Percentiles rank a stretch among this genome's conserved stretches.
phyloP scores from a whole-genome alignment of 1,140 invertebrate genomes.

The Drosophila albomicans region DNA sequence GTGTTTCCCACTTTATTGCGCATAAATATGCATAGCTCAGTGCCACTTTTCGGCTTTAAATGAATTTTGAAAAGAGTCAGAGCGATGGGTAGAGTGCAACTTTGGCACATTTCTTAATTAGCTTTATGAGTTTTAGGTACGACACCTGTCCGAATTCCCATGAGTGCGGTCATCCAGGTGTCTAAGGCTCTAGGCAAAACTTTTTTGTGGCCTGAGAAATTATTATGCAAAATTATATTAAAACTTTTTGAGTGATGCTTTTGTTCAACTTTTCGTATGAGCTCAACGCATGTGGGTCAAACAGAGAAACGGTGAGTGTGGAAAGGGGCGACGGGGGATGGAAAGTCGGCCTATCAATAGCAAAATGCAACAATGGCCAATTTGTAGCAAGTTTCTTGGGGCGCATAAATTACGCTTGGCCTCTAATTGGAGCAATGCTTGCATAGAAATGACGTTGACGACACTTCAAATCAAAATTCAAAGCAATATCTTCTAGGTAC shows the following conservation, averaged over 20 bases:
- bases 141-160: conserved; percentile 74
- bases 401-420: conserved; percentile 75
- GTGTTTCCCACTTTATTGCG: conserved; percentile 17
- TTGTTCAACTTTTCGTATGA: conserved; percentile 65
- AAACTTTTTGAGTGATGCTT: conserved; percentile 69
- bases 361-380: conserved; percentile 73
- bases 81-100: conserved; percentile 32
- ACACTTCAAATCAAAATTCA: conserved; percentile 79
- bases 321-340: background rate
- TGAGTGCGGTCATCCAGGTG: conserved; percentile 70
- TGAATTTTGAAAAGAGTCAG: conserved; percentile 57
- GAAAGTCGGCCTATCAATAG: conserved; percentile 59
- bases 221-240: conserved; percentile 78
- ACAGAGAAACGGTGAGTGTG: background rate
- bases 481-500: conserved; percentile 16
- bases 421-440: conserved; percentile 67
- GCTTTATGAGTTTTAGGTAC: conserved; percentile 72
- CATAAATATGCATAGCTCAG: conserved; percentile 44
- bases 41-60: conserved; percentile 62
- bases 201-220: conserved; percentile 47
- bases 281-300: conserved; percentile 21
- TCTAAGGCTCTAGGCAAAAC: conserved; percentile 39
- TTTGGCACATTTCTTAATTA: conserved; percentile 82
- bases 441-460: conserved; percentile 62
- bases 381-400: conserved; percentile 71